phyloP scores from a whole-genome alignment of 2,888 invertebrate species.

The Sinhomidia bicolor region DNA sequence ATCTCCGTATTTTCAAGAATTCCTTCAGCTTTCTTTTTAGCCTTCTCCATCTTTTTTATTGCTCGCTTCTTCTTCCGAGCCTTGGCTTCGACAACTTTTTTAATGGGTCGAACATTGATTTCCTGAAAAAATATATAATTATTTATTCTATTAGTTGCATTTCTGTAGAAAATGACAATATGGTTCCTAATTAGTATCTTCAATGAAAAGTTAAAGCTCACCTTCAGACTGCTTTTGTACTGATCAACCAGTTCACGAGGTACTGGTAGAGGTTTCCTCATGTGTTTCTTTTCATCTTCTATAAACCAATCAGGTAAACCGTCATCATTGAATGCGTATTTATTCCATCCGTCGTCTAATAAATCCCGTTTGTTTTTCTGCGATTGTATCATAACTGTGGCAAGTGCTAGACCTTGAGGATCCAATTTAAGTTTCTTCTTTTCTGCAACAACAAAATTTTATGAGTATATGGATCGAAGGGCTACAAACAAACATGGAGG shows the following conservation, averaged over 20 bases:
- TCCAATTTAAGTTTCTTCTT: conserved; percentile 87
- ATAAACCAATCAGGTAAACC: conserved; percentile 98
- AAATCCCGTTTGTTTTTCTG: conserved; percentile 95
- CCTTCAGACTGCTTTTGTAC: conserved; percentile 86
- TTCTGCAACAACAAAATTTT: conserved; percentile 67
- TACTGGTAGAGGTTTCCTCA: conserved; percentile 91
- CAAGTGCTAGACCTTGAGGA: conserved; percentile 95
- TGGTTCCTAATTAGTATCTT: too few relatives aligned
- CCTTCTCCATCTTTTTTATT: conserved; percentile 92
- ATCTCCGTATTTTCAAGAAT: conserved; percentile 95
- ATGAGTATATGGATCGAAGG: background rate
- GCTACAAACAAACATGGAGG: background rate
- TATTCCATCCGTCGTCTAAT: conserved; percentile 95
- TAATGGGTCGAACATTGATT: conserved; percentile 96
- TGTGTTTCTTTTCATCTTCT: conserved; percentile 95
- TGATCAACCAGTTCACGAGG: conserved; percentile 92
- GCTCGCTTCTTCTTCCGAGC: conserved; percentile 97
- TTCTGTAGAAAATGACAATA: too few relatives aligned
- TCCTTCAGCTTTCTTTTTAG: conserved; percentile 97
- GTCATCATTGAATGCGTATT: conserved; percentile 95
- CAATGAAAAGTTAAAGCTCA: too few relatives aligned
- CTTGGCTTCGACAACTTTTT: conserved; percentile 99
- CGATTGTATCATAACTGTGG: conserved; percentile 94
- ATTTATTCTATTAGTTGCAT: background rate
- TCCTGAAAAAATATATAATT: conserved; percentile 83